phyloP scores from a whole-genome alignment of 1,140 invertebrate species.

The Watersipora subatra region DNA sequence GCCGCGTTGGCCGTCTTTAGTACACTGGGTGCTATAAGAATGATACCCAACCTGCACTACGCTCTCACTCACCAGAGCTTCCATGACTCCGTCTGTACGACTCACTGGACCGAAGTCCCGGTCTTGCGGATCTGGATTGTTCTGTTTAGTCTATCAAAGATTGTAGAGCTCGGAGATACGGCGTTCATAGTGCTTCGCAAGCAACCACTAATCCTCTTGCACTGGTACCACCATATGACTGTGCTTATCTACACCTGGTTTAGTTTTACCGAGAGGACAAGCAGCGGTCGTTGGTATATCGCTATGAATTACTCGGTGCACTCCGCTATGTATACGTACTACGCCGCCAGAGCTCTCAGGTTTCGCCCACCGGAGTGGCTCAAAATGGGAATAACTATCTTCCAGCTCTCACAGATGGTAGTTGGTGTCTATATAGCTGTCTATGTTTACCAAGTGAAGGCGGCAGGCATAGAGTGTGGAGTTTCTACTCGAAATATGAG shows the following conservation, averaged over 20 bases:
- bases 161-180: conserved; percentile 81
- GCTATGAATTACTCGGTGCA: conserved; percentile 15
- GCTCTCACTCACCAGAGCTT: conserved; percentile 72
- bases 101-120: conserved; percentile 17
- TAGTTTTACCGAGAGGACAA: conserved; percentile 63
- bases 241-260: conserved; percentile 84
- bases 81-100: conserved; percentile 79
- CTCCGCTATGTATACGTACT: conserved; percentile 15
- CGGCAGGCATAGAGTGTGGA: not conserved
- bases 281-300: conserved; percentile 12
- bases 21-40: conserved; percentile 65
- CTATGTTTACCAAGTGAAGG: not conserved
- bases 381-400: not conserved
- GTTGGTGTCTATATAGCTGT: not conserved
- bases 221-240: conserved; percentile 60
- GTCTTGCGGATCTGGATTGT: conserved; percentile 84
- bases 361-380: conserved; percentile 4
- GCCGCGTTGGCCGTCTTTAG: conserved; percentile 77
- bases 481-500: not conserved
- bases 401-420: conserved; percentile 3
- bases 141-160: conserved; percentile 70
- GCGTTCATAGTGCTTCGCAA: conserved; percentile 87
- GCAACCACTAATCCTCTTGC: conserved; percentile 82
- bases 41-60: conserved; percentile 56
- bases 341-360: conserved; percentile 8